Conservation (phyloP, 2,113 vertebrate species). For the Brevimyrus niger region DNA sequence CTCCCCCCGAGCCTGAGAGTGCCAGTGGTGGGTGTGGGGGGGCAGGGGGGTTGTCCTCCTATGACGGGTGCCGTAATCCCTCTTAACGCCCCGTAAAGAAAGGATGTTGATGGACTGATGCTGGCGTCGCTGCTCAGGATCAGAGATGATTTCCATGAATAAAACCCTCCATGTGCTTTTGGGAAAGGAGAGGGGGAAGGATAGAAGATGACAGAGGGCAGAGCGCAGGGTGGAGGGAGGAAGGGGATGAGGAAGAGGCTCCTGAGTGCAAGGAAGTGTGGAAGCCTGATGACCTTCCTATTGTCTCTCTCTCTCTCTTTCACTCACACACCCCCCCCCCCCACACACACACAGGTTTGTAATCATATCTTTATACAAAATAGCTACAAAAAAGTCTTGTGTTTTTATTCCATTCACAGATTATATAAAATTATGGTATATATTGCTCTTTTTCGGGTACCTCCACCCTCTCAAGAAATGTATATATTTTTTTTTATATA, state of each 20-base stretch:
- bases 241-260: slow-evolving; percentile 26
- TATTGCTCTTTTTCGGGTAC: background rate
- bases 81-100: background rate
- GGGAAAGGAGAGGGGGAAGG: background rate
- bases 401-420: background rate
- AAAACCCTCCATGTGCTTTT: background rate
- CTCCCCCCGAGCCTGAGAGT: background rate
- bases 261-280: slow-evolving; percentile 5
- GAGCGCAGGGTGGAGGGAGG: background rate
- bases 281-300: background rate
- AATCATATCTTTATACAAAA: too few species aligned
- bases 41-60: background rate
- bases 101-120: background rate
- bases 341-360: background rate
- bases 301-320: background rate
- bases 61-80: background rate
- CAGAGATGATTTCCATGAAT: background rate
- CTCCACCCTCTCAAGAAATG: background rate
- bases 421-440: background rate
- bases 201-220: slow-evolving; percentile 15
- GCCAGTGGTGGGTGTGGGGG: background rate
- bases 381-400: background rate
- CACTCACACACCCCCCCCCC: too few species aligned
- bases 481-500: background rate
- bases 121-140: background rate